These are phyloP conservation scores for Jaculus jaculus DNA, from an alignment of 2,113 vertebrate genomes.

Conservation along the genomic window DNA sequence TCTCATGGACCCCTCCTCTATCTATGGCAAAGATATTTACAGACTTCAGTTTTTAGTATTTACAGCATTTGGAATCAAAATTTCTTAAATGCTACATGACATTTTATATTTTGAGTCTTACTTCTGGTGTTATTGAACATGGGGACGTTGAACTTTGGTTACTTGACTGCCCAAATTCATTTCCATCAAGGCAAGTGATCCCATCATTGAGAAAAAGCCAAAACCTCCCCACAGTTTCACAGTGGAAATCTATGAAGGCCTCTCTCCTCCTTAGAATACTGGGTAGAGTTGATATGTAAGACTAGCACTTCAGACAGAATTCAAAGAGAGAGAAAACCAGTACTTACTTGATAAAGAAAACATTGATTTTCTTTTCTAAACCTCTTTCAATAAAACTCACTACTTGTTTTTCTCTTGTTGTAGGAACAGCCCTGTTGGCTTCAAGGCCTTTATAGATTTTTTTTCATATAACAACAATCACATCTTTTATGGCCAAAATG, in stretches of 20 bases:
- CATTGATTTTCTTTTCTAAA: constrained; percentile 76
- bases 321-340: constrained; percentile 54
- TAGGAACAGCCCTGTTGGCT: constrained; percentile 54
- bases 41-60: neutral
- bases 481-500: constrained; percentile 64
- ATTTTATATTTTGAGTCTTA: neutral
- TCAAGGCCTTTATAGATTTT: constrained; percentile 72
- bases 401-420: constrained; percentile 67
- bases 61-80: constrained; percentile 1
- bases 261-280: constrained; percentile 39
- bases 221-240: constrained; percentile 34
- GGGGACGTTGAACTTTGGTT: neutral
- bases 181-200: constrained; percentile 9
- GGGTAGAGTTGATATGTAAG: neutral
- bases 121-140: neutral
- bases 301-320: constrained; percentile 51
- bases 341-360: constrained; percentile 70
- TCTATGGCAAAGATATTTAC: too few relatives aligned
- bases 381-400: constrained; percentile 59
- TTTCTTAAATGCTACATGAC: neutral
- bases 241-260: neutral
- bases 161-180: constrained; percentile 31
- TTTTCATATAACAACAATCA: constrained; percentile 44
- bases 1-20: too few relatives aligned
- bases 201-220: constrained; percentile 15